Evolutionary conservation across 2,113 vertebrate species (phyloP), one percentile per base, ranked within the genome.

Genomic region (Uria aalge): DNA sequence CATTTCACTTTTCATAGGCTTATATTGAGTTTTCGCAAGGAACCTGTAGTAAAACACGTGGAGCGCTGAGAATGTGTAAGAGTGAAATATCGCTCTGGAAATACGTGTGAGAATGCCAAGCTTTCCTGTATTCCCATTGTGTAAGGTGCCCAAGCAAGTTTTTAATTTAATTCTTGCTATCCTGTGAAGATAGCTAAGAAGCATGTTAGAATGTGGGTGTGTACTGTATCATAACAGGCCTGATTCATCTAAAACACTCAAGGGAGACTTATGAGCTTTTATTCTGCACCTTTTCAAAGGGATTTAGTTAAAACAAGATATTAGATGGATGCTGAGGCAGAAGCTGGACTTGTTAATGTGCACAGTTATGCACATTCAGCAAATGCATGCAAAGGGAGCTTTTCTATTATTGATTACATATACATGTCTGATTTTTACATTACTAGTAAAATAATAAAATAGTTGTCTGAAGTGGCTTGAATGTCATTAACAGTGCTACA

Each of bases 241-340:
- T 92, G 67, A 92, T 91, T 78, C 64, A 86, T 63, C 81, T 84
- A 60, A 92, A 92, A 90, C 38, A 88, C n/a, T 88, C 71, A 55
- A 69, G 77, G 81, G 73, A 94, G 85, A 18, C 15, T 91, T 95
- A 66, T 48, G 76, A 90, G 66, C 36, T 93, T 97, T 94, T 79
- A 24, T 71, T 93, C 73, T 77, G 34, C 45, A 55, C 11, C 60
- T 87, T 96, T 94, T 84, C 87, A 55, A 97, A 93, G 43, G 76
- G 41, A 92, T 91, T 95, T 94, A 96, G 92, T 96, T 97, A 94
- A 92, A 95, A 96, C 88, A 29, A 97, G 88, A 90, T 78, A 93
- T 85, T 87, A 67, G 26, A 60, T 38, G 55, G 73, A 50, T 60
- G 73, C 64, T 87, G 69, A 97, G 63, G 82, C 30, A 94, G 55